These are phyloP conservation scores for Tor tambroides DNA, from an alignment of 2,113 vertebrate genomes.

Conservation along the genomic window DNA sequence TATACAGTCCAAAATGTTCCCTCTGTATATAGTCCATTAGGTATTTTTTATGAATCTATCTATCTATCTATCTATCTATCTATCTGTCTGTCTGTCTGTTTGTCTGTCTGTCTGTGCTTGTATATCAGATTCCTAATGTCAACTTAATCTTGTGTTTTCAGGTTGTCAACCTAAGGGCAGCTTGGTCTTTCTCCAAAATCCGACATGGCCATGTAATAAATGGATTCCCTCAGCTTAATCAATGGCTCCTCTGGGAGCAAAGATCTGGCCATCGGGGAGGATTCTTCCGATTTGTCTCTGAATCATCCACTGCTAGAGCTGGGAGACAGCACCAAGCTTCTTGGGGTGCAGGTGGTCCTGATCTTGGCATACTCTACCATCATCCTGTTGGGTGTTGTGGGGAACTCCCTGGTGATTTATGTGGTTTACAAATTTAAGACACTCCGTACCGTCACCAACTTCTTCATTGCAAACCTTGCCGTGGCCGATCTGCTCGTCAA, in stretches of 20 bases:
- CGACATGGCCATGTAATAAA: conserved; percentile 42
- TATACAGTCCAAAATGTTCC: neutral
- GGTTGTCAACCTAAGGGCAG: conserved; percentile 3
- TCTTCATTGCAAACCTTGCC: conserved; percentile 92
- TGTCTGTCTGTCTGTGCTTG: neutral
- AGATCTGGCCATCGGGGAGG: neutral
- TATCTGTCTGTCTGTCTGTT: too few relatives aligned
- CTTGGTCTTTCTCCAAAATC: conserved; percentile 26
- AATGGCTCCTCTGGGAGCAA: conserved; percentile 45
- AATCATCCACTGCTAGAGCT: conserved; percentile 67
- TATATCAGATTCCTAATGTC: neutral
- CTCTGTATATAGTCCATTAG: too few relatives aligned
- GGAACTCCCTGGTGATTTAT: conserved; percentile 92
- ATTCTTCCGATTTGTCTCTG: conserved; percentile 52
- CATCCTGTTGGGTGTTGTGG: conserved; percentile 88
- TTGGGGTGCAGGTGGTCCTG: conserved; percentile 86
- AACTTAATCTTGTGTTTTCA: conserved; percentile 7
- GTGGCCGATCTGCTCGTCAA: conserved; percentile 92
- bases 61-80: neutral
- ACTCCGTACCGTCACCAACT: conserved; percentile 92
- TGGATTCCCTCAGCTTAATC: conserved; percentile 44
- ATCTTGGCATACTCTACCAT: conserved; percentile 92
- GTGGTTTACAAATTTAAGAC: conserved; percentile 90
- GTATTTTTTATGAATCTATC: too few relatives aligned
- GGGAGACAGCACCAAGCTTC: conserved; percentile 86